Base-by-base conservation (phyloP, 2,888 invertebrate genomes). In the Cataglyphis albicans region DNA sequence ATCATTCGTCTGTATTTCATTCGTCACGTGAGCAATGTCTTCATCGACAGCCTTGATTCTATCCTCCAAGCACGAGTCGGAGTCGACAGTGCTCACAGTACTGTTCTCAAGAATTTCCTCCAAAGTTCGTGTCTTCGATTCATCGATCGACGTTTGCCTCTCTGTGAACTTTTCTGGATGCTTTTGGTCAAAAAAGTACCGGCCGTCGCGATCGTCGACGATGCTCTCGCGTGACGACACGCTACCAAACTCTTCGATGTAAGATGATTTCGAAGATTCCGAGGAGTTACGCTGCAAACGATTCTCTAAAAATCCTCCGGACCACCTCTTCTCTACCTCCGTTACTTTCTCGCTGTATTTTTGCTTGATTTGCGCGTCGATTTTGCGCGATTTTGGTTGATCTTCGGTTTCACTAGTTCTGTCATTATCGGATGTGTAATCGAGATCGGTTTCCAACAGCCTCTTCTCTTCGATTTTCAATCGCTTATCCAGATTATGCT, bases 321-420 rank as follows among this genome's bases (percentile, higher is more conserved):
- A 93, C 94, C 93, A 94, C 72, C 93, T 84, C 61, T 92, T 93
- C 86, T 93, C 94, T 10, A 94, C 87, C 76, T 94, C 93, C 3
- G 89, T 89, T 18, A 94, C 93, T 63, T 92, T 92, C 80, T 90
- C 89, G 64, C 93, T 90, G 84, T 93, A 94, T 25, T 86, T 86
- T 0, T 91, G 92, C 18, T 38, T 81, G 12, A 3, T 55, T n/a
- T n/a, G n/a, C n/a, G n/a, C n/a, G 63, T 0, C 67, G 9, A 32
- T 25, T 29, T 59, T 65, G 4, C 32, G n/a, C 15, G 72, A 32
- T 21, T 21, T 21, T 15, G 57, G 12, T 7, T 29, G 44, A 32
- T 38, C 35, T 55, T 83, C 86, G 32, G 52, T 76, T 55, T 81
- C 83, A 9, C 81, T 81, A 61, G 21, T 41, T 25, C 84, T 55